These are phyloP conservation scores for Toxonevra muliebris DNA, from an alignment of 2,888 invertebrate genomes.

Conservation along the genomic window DNA sequence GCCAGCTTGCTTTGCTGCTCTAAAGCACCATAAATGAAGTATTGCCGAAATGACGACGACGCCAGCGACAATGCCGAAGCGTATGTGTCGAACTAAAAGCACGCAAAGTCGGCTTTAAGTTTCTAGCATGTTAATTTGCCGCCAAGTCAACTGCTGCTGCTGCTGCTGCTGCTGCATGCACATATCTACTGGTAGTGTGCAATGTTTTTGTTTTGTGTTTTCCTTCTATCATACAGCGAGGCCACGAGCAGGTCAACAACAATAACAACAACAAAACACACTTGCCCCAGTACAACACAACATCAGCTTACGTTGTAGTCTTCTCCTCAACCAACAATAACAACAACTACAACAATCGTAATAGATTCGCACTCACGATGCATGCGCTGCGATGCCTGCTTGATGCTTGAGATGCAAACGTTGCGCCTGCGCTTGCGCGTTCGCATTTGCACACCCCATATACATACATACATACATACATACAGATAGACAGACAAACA, in stretches of 20 bases:
- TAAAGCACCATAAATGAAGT: too few relatives aligned
- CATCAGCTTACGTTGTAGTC: not conserved
- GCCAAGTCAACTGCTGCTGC: slow-evolving; percentile 3
- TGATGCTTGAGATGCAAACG: not conserved
- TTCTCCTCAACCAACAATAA: not conserved
- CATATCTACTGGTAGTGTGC: too few relatives aligned
- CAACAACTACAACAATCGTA: not conserved
- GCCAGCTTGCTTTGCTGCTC: not conserved
- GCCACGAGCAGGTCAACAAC: slow-evolving; percentile 57
- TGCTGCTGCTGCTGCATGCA: slow-evolving; percentile 5
- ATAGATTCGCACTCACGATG: slow-evolving; percentile 17
- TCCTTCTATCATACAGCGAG: slow-evolving; percentile 42
- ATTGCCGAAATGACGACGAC: not conserved
- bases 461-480: not conserved
- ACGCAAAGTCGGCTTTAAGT: slow-evolving; percentile 16
- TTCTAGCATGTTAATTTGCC: slow-evolving; percentile 23
- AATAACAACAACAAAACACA: slow-evolving; percentile 45
- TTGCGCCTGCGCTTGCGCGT: not conserved
- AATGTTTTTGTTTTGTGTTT: too few relatives aligned
- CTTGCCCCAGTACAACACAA: slow-evolving; percentile 22
- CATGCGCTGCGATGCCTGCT: slow-evolving; percentile 13
- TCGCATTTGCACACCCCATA: slow-evolving; percentile 1
- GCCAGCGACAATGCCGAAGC: not conserved
- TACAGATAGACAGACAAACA: slow-evolving; percentile 15
- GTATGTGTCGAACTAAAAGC: not conserved